Percentiles rank a stretch among this genome's conserved stretches.
phyloP scores from a whole-genome alignment of 2,113 vertebrate genomes.

The Dolichallabes microphthalmus region DNA sequence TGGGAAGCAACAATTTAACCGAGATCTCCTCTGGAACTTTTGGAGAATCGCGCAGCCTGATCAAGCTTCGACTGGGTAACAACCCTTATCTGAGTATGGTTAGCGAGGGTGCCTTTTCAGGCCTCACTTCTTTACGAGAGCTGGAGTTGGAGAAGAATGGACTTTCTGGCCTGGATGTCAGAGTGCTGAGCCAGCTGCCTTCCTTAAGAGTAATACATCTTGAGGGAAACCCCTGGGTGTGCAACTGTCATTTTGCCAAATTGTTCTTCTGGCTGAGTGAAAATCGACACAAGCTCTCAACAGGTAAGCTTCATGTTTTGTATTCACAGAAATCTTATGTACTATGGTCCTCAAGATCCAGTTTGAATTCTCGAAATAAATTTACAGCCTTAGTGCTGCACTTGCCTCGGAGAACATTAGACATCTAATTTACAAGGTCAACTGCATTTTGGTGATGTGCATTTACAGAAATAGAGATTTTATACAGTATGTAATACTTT shows the following conservation, averaged over 20 bases:
- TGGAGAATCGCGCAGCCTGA: constrained; percentile 84
- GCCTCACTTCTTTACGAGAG: constrained; percentile 88
- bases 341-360: too few relatives aligned
- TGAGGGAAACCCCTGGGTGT: constrained; percentile 96
- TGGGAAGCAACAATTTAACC: constrained; percentile 93
- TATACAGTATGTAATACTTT: neutral
- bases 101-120: constrained; percentile 86
- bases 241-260: constrained; percentile 93
- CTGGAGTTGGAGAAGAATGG: constrained; percentile 90
- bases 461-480: neutral
- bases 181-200: constrained; percentile 82
- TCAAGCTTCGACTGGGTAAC: constrained; percentile 85
- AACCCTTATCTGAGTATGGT: constrained; percentile 88
- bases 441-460: neutral
- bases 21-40: constrained; percentile 87
- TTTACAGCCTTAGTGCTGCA: neutral
- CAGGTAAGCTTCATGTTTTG: constrained; percentile 74
- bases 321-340: neutral
- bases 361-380: neutral
- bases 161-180: constrained; percentile 83
- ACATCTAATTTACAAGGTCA: neutral
- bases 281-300: constrained; percentile 89
- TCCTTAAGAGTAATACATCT: constrained; percentile 84
- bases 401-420: neutral
- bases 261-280: constrained; percentile 92